Evolutionary conservation across 2,888 invertebrate genomes (phyloP), one percentile per base, ranked within the genome.

Genomic region (Mythimna lalbum): DNA sequence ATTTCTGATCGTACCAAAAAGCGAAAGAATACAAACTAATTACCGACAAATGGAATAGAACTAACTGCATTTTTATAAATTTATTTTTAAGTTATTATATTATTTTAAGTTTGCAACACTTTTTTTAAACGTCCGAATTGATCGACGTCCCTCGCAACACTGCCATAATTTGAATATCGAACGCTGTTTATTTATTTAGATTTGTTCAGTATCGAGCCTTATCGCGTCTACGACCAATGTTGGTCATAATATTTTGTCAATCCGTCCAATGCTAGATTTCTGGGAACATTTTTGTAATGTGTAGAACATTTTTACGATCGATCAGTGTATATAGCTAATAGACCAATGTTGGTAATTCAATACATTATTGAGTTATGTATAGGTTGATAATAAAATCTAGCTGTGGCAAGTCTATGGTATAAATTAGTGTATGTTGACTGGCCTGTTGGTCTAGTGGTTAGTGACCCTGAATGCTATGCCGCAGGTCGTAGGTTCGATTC

Each of bases 1-100:
- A 93, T 14, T 70, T 84, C 69, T 94, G 91, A 69, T 95, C 95
- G 70, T 93, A 94, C 89, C 91, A 93, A 73, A 94, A 62, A 1
- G 92, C 73, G 67, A 80, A 94, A 0, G 81, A 66, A 80, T 94
- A 90, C 2, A 93, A 67, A 10, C 82, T 65, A 2, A 89, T 81
- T 1, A 91, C 91, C 0, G 85, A 81, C 33, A 89, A 80, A 82
- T 95, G 94, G 66, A 92, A 93, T 63, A 90, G 9, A 49, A 87
- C 74, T 52, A 89, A 76, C 47, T 36, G 23, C 52, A 90, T 85
- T 52, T 60, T 72, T n/a, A 49, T 36, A 31, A 66, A 69, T 39
- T n/a, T 61, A 23, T n/a, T 60, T n/a, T 56, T 33, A 49, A 61
- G 55, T 19, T 52, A 47, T 19, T 62, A 10, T 31, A 49, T 27